Evolutionary conservation across 2,888 invertebrate genomes (phyloP).

Genomic region (Drosophila anomelani): DNA sequence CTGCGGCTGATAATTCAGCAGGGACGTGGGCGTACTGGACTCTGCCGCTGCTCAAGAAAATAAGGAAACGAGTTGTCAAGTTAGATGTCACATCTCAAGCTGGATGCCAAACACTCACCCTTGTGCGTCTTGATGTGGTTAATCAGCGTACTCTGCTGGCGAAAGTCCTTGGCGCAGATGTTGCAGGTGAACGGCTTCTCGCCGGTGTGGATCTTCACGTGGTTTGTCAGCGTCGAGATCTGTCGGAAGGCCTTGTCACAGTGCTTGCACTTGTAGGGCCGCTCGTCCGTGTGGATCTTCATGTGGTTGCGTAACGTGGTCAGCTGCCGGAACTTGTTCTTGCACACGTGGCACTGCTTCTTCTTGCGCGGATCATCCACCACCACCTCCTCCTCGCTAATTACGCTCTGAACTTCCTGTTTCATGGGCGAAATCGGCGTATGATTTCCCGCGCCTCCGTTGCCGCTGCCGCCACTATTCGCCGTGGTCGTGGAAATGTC

Average conservation of each 20-base stretch:
- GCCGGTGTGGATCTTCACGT: conserved; percentile 82
- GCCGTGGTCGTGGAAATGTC: conserved; percentile 80
- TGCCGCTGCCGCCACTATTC: conserved; percentile 67
- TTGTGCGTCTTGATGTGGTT: conserved; percentile 83
- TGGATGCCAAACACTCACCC: conserved; percentile 71
- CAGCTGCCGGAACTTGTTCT: conserved; percentile 82
- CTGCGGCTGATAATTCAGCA: conserved; percentile 81
- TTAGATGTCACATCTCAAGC: neutral
- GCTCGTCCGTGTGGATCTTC: conserved; percentile 82
- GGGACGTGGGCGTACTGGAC: conserved; percentile 80
- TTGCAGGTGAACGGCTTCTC: conserved; percentile 83
- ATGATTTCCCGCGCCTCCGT: conserved; percentile 52
- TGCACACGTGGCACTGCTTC: conserved; percentile 83
- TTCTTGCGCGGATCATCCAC: conserved; percentile 83
- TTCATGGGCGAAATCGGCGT: conserved; percentile 81
- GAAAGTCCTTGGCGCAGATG: conserved; percentile 82
- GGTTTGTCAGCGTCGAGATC: conserved; percentile 81
- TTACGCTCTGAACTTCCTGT: conserved; percentile 79
- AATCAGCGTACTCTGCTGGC: conserved; percentile 82
- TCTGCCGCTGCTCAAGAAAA: conserved; percentile 62
- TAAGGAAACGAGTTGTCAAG: neutral
- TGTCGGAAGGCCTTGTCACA: conserved; percentile 83
- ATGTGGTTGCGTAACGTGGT: conserved; percentile 83
- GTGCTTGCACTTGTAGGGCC: conserved; percentile 82
- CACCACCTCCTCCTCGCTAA: conserved; percentile 74